Conservation (phyloP, 2,888 invertebrate species). For the Apoda limacodes region DNA sequence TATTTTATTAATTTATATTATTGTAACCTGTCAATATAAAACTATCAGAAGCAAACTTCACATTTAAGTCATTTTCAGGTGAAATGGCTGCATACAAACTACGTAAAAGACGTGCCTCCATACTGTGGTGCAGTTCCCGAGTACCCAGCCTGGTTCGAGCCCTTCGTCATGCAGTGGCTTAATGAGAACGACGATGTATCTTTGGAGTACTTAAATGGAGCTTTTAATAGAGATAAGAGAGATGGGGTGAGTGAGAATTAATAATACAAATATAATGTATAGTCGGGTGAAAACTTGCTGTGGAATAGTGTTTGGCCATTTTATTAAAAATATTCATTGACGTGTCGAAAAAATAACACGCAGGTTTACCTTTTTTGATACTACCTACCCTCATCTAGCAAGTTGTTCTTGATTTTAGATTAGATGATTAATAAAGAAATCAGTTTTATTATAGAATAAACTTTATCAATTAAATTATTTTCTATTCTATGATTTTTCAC, state of each 20-base stretch:
- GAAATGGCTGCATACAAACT: constrained; percentile 98
- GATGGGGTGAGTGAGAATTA: constrained; percentile 81
- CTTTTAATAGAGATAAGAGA: constrained; percentile 97
- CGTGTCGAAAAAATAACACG: too few species aligned
- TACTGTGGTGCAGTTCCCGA: constrained; percentile 98
- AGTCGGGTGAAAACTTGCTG: too few species aligned
- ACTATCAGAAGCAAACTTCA: neutral
- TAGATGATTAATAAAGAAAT: too few species aligned
- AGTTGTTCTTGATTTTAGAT: too few species aligned
- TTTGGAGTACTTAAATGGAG: constrained; percentile 97
- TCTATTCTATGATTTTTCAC: too few species aligned
- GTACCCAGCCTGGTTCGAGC: constrained; percentile 99
- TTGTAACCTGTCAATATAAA: neutral
- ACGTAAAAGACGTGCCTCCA: constrained; percentile 97
- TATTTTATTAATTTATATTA: constrained; percentile 4
- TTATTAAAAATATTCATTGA: too few species aligned
- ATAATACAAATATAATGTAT: neutral
- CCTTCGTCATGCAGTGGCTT: constrained; percentile 99
- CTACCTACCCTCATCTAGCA: too few species aligned
- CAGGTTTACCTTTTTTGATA: too few species aligned
- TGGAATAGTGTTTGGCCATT: too few species aligned
- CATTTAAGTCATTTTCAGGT: constrained; percentile 55
- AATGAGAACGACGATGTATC: constrained; percentile 99
- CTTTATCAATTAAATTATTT: too few species aligned
- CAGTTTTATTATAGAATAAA: too few species aligned